A percentile compares a stretch with the other conserved stretches of the same genome.
phyloP scores from a whole-genome alignment of 2,888 invertebrate species.

The Erebia epiphron region DNA sequence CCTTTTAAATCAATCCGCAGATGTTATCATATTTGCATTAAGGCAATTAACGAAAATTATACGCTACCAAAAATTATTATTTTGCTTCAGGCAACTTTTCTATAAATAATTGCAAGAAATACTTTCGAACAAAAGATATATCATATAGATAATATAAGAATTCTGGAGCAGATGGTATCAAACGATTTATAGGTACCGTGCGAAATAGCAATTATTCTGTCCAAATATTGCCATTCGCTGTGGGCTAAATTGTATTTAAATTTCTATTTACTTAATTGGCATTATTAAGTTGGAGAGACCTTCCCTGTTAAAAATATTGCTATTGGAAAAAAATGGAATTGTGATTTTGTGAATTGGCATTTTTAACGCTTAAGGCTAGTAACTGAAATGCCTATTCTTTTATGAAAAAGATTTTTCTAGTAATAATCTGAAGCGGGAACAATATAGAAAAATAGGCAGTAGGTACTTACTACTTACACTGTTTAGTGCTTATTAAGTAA shows the following conservation, averaged over 20 bases:
- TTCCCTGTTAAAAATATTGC: too few relatives aligned
- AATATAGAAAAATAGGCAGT: too few relatives aligned
- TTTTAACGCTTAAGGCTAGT: too few relatives aligned
- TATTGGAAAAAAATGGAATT: too few relatives aligned
- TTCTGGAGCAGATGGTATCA: conserved; percentile 40
- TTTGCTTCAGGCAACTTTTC: conserved; percentile 28
- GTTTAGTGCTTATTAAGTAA: too few relatives aligned
- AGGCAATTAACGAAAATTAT: conserved; percentile 23
- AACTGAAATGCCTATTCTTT: too few relatives aligned
- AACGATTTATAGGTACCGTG: conserved; percentile 36
- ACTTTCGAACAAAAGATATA: conserved; percentile 32
- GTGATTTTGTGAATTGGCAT: too few relatives aligned
- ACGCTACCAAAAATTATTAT: conserved; percentile 15
- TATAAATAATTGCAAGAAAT: conserved; percentile 22
- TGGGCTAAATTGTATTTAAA: conserved; percentile 6
- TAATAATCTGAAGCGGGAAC: too few relatives aligned
- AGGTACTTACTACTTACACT: too few relatives aligned
- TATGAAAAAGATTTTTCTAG: too few relatives aligned
- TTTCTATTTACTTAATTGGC: not conserved
- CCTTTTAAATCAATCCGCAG: conserved; percentile 6
- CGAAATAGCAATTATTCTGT: conserved; percentile 26
- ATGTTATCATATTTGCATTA: conserved; percentile 14
- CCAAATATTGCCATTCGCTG: conserved; percentile 17
- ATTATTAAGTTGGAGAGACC: too few relatives aligned
- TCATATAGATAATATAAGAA: conserved; percentile 30